Evolutionary conservation across 1,140 invertebrate genomes (phyloP).

Genomic region (Bombus huntii): DNA sequence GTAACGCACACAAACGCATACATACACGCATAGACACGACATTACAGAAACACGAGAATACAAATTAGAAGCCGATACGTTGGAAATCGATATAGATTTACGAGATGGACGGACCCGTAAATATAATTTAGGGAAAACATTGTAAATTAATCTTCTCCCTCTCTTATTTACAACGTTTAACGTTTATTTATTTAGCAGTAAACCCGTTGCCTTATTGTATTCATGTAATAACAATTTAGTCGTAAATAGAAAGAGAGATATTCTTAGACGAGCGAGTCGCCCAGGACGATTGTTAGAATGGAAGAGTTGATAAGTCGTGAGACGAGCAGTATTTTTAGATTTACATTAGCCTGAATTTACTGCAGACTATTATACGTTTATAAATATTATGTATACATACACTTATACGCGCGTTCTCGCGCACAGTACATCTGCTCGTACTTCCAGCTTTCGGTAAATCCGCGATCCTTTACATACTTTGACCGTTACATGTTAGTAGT

Average conservation of each 20-base stretch:
- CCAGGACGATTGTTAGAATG: constrained; percentile 39
- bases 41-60: neutral
- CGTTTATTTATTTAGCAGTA: constrained; percentile 78
- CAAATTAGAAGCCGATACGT: constrained; percentile 9
- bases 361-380: constrained; percentile 71
- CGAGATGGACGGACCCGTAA: constrained; percentile 45
- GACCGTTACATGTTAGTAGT: too few relatives aligned
- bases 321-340: constrained; percentile 81
- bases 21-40: neutral
- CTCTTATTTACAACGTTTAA: constrained; percentile 60
- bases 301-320: constrained; percentile 69
- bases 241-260: constrained; percentile 40
- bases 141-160: constrained; percentile 69
- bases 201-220: constrained; percentile 76
- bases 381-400: constrained; percentile 64
- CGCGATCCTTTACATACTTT: too few relatives aligned
- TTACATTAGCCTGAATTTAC: constrained; percentile 76
- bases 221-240: constrained; percentile 69
- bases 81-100: constrained; percentile 40
- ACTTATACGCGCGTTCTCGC: constrained; percentile 32
- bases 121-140: constrained; percentile 49
- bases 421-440: constrained; percentile 6
- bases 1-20: neutral
- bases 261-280: constrained; percentile 5
- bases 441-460: constrained; percentile 18